phyloP scores from a whole-genome alignment of 2,113 vertebrate genomes.

The Colius striatus region DNA sequence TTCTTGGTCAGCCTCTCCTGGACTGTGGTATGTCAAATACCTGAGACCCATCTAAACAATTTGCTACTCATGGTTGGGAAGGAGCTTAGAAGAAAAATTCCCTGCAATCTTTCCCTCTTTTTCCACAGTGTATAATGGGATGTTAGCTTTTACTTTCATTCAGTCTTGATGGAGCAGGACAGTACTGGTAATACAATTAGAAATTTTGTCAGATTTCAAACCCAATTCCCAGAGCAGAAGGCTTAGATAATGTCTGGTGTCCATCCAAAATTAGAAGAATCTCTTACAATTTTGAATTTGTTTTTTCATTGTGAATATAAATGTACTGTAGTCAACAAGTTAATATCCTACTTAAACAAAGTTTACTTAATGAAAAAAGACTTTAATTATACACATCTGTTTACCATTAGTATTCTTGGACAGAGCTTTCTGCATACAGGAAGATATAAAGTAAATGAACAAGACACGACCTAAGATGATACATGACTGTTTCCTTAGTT shows the following conservation, averaged over 20 bases:
- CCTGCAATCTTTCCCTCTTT: not conserved
- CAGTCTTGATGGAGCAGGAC: not conserved
- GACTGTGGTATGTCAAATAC: not conserved
- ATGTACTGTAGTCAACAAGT: not conserved
- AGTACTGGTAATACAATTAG: not conserved
- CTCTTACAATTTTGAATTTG: not conserved
- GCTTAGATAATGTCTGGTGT: not conserved
- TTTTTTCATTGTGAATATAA: not conserved
- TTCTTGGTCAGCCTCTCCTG: not conserved
- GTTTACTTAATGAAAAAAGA: constrained; percentile 10
- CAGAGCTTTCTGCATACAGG: constrained; percentile 9
- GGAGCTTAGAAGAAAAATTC: not conserved
- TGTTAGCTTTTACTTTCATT: not conserved
- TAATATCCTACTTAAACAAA: constrained; percentile 29
- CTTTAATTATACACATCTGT: constrained; percentile 36
- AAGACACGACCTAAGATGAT: constrained; percentile 61
- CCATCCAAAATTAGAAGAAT: not conserved
- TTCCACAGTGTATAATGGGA: not conserved
- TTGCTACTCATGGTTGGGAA: not conserved
- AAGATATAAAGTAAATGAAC: constrained; percentile 70
- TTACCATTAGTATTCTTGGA: constrained; percentile 38
- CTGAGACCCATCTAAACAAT: not conserved
- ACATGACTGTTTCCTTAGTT: constrained; percentile 65
- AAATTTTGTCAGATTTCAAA: not conserved
- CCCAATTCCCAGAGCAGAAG: not conserved